Evolutionary conservation across 2,113 vertebrate genomes (phyloP), one percentile per base, ranked within the genome.

Genomic region (Urocynchramus pylzowi): DNA sequence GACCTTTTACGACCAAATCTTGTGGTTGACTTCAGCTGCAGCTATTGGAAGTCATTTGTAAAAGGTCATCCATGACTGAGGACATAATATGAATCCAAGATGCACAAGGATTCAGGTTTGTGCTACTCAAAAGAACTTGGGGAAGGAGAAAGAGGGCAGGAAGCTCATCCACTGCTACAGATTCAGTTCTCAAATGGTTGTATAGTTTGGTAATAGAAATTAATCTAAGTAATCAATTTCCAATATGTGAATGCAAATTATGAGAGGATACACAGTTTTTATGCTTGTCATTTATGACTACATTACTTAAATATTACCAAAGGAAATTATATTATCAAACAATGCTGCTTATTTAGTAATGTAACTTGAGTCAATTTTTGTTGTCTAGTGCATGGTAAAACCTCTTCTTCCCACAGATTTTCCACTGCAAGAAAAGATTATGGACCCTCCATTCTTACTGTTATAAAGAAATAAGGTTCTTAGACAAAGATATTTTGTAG

Each of bases 11-110:
- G 2, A 94, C 78, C 75, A 92, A 86, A 92, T 95, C 95, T 95
- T 96, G 94, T 97, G 97, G 96, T 95, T 97, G 87, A 93, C 94
- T 96, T 97, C 67, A 52, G 93, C 92, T 96, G 67, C 67, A 93
- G 89, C 96, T 97, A 98, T 97, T 97, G 95, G 93, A 97, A 98
- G 96, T 97, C 89, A 96, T 97, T 98, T 96, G 87, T 96, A 97
- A 97, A 98, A 98, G 98, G 98, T 98, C 97, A 97, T 92, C 90
- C 92, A 87, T 93, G 50, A 85, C 88, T 86, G 79, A 88, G 91
- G 96, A 95, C 60, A 78, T 82, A 96, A 92, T 80, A 91, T 27
- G 83, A 95, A 95, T 94, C 90, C 90, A 96, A 93, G 56, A 90
- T 37, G 68, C 71, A 69, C 39, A 87, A 68, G 89, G 60, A 91